Evolutionary conservation across 2,797 vertebrate genomes (phyloP).

Genomic region (Sebastes melanostomus): DNA sequence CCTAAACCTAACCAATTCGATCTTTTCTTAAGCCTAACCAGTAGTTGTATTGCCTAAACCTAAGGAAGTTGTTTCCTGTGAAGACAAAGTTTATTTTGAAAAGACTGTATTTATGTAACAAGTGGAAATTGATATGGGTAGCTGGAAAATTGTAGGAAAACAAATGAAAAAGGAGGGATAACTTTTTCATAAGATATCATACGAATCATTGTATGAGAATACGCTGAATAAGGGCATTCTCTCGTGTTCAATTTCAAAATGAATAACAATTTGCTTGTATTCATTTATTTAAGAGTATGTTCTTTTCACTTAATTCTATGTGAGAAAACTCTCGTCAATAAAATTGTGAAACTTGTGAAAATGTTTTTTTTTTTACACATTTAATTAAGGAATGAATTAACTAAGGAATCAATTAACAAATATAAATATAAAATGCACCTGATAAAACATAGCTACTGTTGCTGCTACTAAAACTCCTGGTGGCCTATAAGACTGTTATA

Average conservation of each 20-base stretch:
- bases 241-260: background rate
- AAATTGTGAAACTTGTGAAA: background rate
- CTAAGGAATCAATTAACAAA: background rate
- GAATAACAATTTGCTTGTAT: background rate
- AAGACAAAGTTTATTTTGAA: too few species aligned
- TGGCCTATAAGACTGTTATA: background rate
- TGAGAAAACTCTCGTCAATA: background rate
- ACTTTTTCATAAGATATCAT: too few species aligned
- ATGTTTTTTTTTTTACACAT: background rate
- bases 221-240: fast-evolving
- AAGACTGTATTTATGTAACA: too few species aligned
- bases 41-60: too few species aligned
- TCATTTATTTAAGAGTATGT: background rate
- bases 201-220: fast-evolving
- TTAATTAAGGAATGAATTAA: background rate
- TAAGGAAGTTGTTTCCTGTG: too few species aligned
- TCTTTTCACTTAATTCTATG: background rate
- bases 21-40: too few species aligned
- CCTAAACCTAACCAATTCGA: too few species aligned
- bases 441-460: background rate
- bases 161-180: background rate
- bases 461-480: background rate
- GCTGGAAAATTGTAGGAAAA: too few species aligned
- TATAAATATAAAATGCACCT: background rate
- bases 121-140: too few species aligned